Conservation (phyloP, 2,113 vertebrate genomes). For the Hyla sarda region DNA sequence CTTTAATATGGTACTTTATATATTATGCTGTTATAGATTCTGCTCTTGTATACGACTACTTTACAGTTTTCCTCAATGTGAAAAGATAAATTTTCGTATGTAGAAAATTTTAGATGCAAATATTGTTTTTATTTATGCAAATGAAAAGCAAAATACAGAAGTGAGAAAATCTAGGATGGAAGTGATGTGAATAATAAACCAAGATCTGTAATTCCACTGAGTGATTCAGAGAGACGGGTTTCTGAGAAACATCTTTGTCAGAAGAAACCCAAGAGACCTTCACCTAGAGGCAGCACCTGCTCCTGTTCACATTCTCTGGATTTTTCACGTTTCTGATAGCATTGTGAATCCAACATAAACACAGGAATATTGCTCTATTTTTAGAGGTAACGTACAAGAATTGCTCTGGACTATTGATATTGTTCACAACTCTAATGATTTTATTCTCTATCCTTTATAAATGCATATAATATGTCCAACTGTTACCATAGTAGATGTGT, state of each 20-base stretch:
- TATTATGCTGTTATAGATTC: background rate
- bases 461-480: background rate
- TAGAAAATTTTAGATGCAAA: background rate
- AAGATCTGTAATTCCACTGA: background rate
- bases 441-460: background rate
- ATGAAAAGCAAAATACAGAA: constrained; percentile 8
- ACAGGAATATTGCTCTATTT: background rate
- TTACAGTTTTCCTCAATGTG: background rate
- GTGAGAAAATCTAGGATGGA: constrained; percentile 2
- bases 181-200: constrained; percentile 23
- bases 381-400: background rate
- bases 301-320: background rate
- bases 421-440: background rate
- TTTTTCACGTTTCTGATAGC: background rate
- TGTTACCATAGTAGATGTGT: background rate
- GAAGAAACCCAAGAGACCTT: constrained; percentile 46
- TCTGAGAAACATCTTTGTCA: constrained; percentile 23
- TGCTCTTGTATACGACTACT: background rate
- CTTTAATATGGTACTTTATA: no score
- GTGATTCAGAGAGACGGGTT: background rate
- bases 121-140: constrained; percentile 16
- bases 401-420: background rate
- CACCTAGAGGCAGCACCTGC: constrained; percentile 16
- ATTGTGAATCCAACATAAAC: background rate
- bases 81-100: background rate